Evolutionary conservation across 2,113 vertebrate species (phyloP).

Genomic region (Leiothrix lutea): DNA sequence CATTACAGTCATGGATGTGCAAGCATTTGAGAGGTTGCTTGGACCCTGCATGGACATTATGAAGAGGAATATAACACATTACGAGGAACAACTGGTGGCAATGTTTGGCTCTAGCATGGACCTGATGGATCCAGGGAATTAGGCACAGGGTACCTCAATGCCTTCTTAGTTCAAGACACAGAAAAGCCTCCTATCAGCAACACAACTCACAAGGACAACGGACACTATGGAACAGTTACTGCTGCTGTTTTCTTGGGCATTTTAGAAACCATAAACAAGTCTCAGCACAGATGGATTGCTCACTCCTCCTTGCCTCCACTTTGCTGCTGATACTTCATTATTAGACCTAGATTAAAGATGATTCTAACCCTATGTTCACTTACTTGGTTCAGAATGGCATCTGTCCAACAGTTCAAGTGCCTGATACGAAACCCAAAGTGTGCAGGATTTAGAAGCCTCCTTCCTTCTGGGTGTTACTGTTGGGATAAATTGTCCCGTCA

Average conservation of each 20-base stretch:
- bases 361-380: constrained; percentile 71
- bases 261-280: constrained; percentile 71
- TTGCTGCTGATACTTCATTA: constrained; percentile 79
- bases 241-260: constrained; percentile 77
- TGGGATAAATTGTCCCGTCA: constrained; percentile 39
- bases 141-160: constrained; percentile 73
- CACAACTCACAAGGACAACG: constrained; percentile 73
- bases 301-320: constrained; percentile 69
- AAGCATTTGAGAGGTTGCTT: constrained; percentile 96
- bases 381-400: constrained; percentile 79
- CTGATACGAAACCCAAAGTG: constrained; percentile 75
- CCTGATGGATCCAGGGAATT: constrained; percentile 82
- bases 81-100: constrained; percentile 97
- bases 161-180: constrained; percentile 76
- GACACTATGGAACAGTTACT: constrained; percentile 69
- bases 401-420: constrained; percentile 80
- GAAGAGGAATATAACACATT: constrained; percentile 98
- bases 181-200: constrained; percentile 76
- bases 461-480: constrained; percentile 56
- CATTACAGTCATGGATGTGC: constrained; percentile 92
- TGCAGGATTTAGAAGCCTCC: constrained; percentile 59
- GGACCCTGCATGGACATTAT: constrained; percentile 99
- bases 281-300: constrained; percentile 76
- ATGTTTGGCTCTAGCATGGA: constrained; percentile 99
- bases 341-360: constrained; percentile 73